Evolutionary conservation across 2,113 vertebrate species (phyloP).

Genomic region (Cacatua alba): DNA sequence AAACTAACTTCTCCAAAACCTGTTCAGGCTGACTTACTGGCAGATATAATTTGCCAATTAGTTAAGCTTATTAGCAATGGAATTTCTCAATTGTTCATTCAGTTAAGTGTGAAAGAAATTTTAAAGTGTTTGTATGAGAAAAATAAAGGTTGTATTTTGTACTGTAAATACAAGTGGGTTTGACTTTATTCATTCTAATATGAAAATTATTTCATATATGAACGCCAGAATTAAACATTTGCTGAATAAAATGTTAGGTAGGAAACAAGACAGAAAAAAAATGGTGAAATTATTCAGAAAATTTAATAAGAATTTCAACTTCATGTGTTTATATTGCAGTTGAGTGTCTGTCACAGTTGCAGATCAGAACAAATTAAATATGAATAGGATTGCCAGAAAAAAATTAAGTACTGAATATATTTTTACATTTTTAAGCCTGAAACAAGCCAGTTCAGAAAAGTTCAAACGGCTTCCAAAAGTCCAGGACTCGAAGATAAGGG

Average conservation of each 20-base stretch:
- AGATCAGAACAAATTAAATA: background rate
- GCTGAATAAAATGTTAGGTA: background rate
- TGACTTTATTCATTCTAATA: background rate
- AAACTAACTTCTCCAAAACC: background rate
- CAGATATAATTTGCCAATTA: constrained; percentile 8
- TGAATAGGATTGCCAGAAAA: background rate
- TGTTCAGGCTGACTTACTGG: background rate
- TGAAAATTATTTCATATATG: background rate
- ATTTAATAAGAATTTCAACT: background rate
- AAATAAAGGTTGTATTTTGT: background rate
- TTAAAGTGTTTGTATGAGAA: background rate
- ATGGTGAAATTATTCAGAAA: background rate
- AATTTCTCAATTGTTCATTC: constrained; percentile 36
- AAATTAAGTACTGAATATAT: background rate
- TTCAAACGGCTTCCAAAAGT: background rate
- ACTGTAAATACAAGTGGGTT: background rate
- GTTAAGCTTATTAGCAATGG: constrained; percentile 33
- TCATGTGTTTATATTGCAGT: background rate
- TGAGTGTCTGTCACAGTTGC: background rate
- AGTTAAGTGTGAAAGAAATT: constrained; percentile 25
- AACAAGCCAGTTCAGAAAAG: background rate
- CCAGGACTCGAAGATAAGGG: background rate
- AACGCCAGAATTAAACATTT: background rate
- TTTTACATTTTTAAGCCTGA: background rate
- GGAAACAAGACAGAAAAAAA: background rate